Evolutionary conservation across 2,113 vertebrate species (phyloP), one percentile per base, ranked within the genome.

Genomic region (Pyxicephalus adspersus): DNA sequence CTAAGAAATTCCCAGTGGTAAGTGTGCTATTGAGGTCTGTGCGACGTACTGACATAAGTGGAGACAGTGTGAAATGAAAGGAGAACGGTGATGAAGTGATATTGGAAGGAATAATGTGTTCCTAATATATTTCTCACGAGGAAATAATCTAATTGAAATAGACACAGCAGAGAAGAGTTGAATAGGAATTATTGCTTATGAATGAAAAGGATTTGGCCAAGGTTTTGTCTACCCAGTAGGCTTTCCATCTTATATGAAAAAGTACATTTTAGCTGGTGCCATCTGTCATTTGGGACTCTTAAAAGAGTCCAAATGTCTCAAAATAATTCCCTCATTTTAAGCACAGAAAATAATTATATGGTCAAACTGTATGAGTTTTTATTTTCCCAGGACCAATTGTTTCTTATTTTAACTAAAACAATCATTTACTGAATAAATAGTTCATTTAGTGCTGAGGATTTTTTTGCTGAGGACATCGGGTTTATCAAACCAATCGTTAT

Each of bases 101-200:
- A 64, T 64, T 73, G 45, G n/a, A 58, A 51, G 68, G 26, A 81
- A 81, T 64, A 73, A 64, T 55, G 45, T 64, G 58, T 38, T 55
- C 45, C 19, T 34, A 81, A 81, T 54, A 5, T 20, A 72, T 73
- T 81, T 54, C 45, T 81, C 58, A 64, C 34, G 68, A 55, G 78
- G 26, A 34, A 81, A 55, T 45, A 20, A 25, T 25, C 58, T 52
- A 63, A 63, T 6, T 51, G 45, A 45, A 71, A 63, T 54, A 52
- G 34, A 72, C 78, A 72, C n/a, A 28, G 64, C 16, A 20, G 6
- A 57, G 19, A n/a, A 31, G 29, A 18, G 4, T 57, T 72, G 19
- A 57, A 57, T 55, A 72, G 18, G 38, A 51, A 50, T 23, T 25
- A 25, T 19, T 68, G 38, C 51, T 52, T 26, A 15, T 18, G n/a